Conservation (phyloP, 1,140 invertebrate genomes). For the Anagrus nilaparvatae region DNA sequence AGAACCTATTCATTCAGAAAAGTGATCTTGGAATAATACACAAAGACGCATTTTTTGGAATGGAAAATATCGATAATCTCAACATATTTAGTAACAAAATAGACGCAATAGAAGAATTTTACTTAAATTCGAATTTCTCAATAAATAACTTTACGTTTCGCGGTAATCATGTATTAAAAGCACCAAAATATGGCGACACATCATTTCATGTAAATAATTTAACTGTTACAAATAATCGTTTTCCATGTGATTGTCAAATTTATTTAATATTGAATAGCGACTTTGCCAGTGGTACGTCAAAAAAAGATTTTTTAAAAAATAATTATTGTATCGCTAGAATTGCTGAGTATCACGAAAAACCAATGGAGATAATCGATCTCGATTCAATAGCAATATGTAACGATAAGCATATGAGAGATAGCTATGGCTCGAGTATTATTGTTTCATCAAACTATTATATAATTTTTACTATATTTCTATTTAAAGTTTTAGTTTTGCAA, state of each 20-base stretch:
- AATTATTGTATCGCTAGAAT: conserved; percentile 78
- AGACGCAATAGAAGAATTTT: conserved; percentile 62
- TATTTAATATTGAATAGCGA: conserved; percentile 63
- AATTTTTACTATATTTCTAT: no score
- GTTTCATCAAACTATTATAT: not conserved
- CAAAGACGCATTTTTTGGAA: conserved; percentile 59
- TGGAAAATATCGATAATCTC: conserved; percentile 55
- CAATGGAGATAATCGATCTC: conserved; percentile 58
- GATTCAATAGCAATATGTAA: conserved; percentile 56
- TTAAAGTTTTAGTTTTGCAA: no score
- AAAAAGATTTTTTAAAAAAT: conserved; percentile 57
- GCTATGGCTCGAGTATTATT: conserved; percentile 39
- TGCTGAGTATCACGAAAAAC: conserved; percentile 59
- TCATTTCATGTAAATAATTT: conserved; percentile 56
- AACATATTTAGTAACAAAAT: conserved; percentile 77
- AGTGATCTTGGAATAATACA: conserved; percentile 66
- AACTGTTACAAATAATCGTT: conserved; percentile 63
- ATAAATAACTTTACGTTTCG: conserved; percentile 60
- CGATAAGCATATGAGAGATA: conserved; percentile 54
- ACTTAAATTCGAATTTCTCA: conserved; percentile 54
- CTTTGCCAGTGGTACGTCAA: conserved; percentile 52
- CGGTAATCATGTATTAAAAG: conserved; percentile 71
- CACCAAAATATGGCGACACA: conserved; percentile 53
- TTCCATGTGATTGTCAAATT: conserved; percentile 74
- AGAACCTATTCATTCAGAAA: conserved; percentile 62